Percentiles rank a stretch among this genome's conserved stretches.
These are phyloP conservation scores for Magallana gigas DNA, from an alignment of 1,140 invertebrate species.

Conservation along the genomic window DNA sequence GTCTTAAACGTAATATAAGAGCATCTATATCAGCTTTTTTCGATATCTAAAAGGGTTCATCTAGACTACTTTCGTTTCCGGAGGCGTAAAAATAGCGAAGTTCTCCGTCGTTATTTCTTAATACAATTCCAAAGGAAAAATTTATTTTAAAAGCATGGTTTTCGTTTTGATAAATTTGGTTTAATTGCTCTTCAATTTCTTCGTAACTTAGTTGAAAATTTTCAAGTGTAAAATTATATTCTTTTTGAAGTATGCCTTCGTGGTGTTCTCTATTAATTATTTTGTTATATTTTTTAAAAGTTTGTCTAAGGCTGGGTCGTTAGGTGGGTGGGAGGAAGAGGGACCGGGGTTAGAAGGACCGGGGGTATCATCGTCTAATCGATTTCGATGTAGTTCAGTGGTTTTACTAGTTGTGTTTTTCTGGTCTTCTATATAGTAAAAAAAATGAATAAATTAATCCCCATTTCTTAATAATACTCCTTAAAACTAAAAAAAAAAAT, in stretches of 20 bases:
- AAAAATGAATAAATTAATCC: no score
- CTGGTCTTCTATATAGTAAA: no score
- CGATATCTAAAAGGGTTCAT: not conserved
- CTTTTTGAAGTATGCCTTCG: not conserved
- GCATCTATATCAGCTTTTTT: not conserved
- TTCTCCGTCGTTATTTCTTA: not conserved
- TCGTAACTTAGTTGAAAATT: not conserved
- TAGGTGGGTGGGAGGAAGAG: no score
- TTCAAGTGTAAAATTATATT: constrained; percentile 18
- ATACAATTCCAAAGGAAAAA: not conserved
- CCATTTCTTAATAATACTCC: no score
- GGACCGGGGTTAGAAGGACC: no score
- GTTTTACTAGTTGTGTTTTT: no score
- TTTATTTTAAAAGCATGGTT: constrained; percentile 10
- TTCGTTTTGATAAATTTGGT: not conserved
- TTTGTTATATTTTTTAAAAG: constrained; percentile 18
- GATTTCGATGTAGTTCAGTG: no score
- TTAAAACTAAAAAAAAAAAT: no score
- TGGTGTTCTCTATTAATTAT: constrained; percentile 12
- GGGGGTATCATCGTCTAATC: no score
- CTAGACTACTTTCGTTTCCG: constrained; percentile 19
- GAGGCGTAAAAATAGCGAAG: constrained; percentile 5
- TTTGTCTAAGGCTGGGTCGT: not conserved
- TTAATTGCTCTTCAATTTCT: not conserved
- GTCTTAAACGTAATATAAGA: not conserved